These are phyloP conservation scores for Tetraneura akinire DNA, from an alignment of 1,140 invertebrate genomes.

Conservation along the genomic window DNA sequence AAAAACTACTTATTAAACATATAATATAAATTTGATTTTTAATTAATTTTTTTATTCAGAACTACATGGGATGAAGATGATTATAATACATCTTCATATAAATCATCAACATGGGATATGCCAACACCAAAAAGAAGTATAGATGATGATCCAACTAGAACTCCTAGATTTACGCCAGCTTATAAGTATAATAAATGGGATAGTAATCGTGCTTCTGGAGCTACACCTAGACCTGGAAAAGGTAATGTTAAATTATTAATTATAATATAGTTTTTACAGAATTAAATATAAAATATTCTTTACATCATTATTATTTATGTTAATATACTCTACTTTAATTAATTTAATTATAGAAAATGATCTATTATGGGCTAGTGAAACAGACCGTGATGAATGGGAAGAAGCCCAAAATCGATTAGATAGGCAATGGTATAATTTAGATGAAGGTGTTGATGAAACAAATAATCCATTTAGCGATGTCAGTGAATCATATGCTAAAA, in stretches of 20 bases:
- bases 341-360: conserved; percentile 53
- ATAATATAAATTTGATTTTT: background rate
- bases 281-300: background rate
- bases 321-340: too few species aligned
- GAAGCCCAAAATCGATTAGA: conserved; percentile 91
- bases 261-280: background rate
- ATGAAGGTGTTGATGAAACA: conserved; percentile 90
- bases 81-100: conserved; percentile 63
- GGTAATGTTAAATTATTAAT: conserved; percentile 52
- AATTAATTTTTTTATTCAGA: conserved; percentile 61
- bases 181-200: conserved; percentile 84
- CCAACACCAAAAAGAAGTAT: conserved; percentile 73
- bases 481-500: conserved; percentile 85
- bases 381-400: conserved; percentile 83
- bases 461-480: conserved; percentile 89
- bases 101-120: conserved; percentile 83
- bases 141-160: conserved; percentile 62
- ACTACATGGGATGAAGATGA: conserved; percentile 84
- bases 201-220: conserved; percentile 68
- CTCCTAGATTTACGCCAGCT: conserved; percentile 76
- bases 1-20: too few species aligned
- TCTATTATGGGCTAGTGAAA: conserved; percentile 62
- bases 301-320: too few species aligned
- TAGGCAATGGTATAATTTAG: conserved; percentile 95
- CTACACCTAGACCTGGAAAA: conserved; percentile 63